Evolutionary conservation across 2,797 vertebrate genomes (phyloP).

Genomic region (Coilia nasus): DNA sequence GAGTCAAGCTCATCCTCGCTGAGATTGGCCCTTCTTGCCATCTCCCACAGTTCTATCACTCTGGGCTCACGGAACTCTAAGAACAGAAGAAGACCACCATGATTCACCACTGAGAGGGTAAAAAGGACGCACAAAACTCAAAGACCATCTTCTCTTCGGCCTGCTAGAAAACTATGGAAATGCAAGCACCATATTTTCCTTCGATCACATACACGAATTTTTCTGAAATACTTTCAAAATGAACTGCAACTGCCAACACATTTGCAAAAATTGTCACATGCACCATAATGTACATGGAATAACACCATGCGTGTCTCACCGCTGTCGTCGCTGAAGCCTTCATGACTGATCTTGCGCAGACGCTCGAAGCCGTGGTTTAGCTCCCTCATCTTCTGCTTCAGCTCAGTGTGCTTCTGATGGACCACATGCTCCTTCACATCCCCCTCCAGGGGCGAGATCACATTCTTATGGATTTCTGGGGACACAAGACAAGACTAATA

Average conservation of each 20-base stretch:
- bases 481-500: conserved; percentile 3
- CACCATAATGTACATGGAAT: too few species aligned
- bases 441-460: conserved; percentile 82
- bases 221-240: too few species aligned
- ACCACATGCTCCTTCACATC: conserved; percentile 78
- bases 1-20: conserved; percentile 88
- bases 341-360: conserved; percentile 87
- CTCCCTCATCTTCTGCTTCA: conserved; percentile 86
- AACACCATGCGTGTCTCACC: conserved; percentile 69
- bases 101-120: background rate
- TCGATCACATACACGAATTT: too few species aligned
- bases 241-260: too few species aligned
- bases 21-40: conserved; percentile 89
- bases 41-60: conserved; percentile 95
- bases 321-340: conserved; percentile 83
- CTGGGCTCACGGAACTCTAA: conserved; percentile 93
- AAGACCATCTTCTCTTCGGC: background rate
- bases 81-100: conserved; percentile 1
- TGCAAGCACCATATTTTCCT: too few species aligned
- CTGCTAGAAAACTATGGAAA: background rate
- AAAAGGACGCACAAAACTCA: background rate
- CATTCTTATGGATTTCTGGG: conserved; percentile 88
- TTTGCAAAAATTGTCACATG: too few species aligned
- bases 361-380: conserved; percentile 92
- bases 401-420: conserved; percentile 84